Percentiles rank a stretch among this genome's conserved stretches.
Evolutionary conservation across 2,797 vertebrate species (phyloP).

Genomic region (Furcifer pardalis): DNA sequence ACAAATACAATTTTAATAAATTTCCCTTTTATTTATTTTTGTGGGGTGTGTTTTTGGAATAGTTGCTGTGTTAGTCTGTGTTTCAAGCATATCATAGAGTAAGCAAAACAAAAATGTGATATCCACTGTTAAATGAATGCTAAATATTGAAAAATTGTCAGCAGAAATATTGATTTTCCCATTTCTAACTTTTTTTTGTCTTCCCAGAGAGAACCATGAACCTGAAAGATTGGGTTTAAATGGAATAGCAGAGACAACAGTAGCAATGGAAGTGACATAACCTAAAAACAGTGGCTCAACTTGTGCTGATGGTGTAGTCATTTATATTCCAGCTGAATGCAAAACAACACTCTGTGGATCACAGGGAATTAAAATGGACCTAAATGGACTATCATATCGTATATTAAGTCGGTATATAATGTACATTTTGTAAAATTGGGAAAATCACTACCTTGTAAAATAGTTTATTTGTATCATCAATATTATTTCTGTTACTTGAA

Average conservation of each 20-base stretch:
- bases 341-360: constrained; percentile 75
- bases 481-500: constrained; percentile 96
- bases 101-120: no score
- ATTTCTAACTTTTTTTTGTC: constrained; percentile 14
- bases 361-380: constrained; percentile 78
- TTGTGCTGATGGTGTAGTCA: constrained; percentile 65
- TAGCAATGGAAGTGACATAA: constrained; percentile 96
- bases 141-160: background rate
- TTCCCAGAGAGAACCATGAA: constrained; percentile 87
- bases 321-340: constrained; percentile 74
- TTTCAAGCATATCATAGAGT: no score
- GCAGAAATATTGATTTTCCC: background rate
- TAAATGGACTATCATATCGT: constrained; percentile 82
- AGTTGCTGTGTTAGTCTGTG: no score
- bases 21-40: background rate
- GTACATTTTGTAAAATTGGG: constrained; percentile 95
- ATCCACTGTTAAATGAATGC: background rate
- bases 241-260: constrained; percentile 90
- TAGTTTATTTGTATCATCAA: constrained; percentile 97
- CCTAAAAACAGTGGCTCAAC: constrained; percentile 64
- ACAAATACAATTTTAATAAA: no score
- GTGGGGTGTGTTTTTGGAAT: no score
- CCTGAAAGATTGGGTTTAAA: constrained; percentile 89
- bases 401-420: constrained; percentile 87
- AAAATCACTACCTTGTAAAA: constrained; percentile 97